phyloP scores from a whole-genome alignment of 2,797 vertebrate genomes.

The Novumbra hubbsi region DNA sequence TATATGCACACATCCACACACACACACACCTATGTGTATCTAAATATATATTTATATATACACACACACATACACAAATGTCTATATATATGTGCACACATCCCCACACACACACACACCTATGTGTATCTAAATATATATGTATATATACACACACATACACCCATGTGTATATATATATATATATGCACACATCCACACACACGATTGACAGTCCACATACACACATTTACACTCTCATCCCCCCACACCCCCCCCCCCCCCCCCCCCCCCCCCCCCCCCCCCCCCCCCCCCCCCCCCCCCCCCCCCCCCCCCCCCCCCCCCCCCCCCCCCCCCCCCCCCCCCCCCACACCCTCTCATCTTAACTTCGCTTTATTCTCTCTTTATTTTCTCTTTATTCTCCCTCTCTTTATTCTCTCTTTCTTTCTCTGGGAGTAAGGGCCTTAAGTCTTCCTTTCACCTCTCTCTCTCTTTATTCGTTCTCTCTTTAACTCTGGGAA shows the following conservation, averaged over 20 bases:
- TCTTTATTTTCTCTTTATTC: neutral
- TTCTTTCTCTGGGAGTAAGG: constrained; percentile 33
- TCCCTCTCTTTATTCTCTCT: neutral
- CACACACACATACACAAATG: too few relatives aligned
- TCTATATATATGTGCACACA: too few relatives aligned
- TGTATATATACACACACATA: neutral
- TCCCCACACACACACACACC: neutral
- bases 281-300: constrained; percentile 34
- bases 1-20: neutral
- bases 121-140: too few relatives aligned
- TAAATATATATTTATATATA: neutral
- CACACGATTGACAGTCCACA: neutral
- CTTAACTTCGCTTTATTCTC: neutral
- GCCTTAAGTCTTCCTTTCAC: neutral
- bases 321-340: constrained; percentile 23
- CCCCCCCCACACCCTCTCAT: too few relatives aligned
- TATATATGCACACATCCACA: constrained; percentile 6
- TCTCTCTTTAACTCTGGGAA: constrained; percentile 22
- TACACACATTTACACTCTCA: neutral
- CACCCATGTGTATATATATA: neutral
- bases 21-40: neutral
- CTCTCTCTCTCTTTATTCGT: neutral
- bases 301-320: constrained; percentile 18
- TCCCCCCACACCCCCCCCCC: constrained; percentile 14
- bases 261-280: constrained; percentile 7